Evolutionary conservation across 2,888 invertebrate genomes (phyloP).

Genomic region (Elegia similella): DNA sequence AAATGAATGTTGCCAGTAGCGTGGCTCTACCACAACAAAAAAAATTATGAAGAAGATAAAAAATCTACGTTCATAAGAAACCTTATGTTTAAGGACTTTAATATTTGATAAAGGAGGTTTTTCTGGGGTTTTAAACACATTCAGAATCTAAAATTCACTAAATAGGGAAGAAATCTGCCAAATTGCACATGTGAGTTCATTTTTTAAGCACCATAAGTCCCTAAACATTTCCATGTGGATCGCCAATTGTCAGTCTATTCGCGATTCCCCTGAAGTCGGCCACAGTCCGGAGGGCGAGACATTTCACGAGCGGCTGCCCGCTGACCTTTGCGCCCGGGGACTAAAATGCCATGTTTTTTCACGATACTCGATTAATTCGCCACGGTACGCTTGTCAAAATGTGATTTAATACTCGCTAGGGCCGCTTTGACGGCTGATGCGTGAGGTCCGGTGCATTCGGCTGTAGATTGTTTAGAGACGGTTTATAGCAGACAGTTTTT

Average conservation of each 20-base stretch:
- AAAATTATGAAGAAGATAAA: too few relatives aligned
- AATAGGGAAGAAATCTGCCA: too few relatives aligned
- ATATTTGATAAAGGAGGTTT: too few relatives aligned
- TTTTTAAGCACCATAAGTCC: too few relatives aligned
- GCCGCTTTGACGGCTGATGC: slow-evolving; percentile 73
- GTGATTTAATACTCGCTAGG: slow-evolving; percentile 76
- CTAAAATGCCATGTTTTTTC: slow-evolving; percentile 76
- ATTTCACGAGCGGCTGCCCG: slow-evolving; percentile 75
- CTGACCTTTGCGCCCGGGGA: slow-evolving; percentile 75
- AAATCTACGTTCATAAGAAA: too few relatives aligned
- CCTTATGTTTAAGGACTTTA: too few relatives aligned
- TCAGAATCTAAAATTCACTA: too few relatives aligned
- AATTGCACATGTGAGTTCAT: too few relatives aligned
- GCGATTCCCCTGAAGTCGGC: slow-evolving; percentile 53
- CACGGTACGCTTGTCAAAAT: slow-evolving; percentile 81
- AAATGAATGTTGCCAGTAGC: too few relatives aligned
- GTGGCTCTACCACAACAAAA: too few relatives aligned
- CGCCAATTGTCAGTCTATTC: background rate
- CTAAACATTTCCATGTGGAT: too few relatives aligned
- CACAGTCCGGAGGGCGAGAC: slow-evolving; percentile 56
- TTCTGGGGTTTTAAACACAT: too few relatives aligned
- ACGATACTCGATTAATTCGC: slow-evolving; percentile 80
- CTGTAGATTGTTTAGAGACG: slow-evolving; percentile 20
- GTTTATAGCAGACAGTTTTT: background rate
- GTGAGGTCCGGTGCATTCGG: slow-evolving; percentile 51